phyloP scores from a whole-genome alignment of 2,797 vertebrate species.

The Psittacula derbiana region DNA sequence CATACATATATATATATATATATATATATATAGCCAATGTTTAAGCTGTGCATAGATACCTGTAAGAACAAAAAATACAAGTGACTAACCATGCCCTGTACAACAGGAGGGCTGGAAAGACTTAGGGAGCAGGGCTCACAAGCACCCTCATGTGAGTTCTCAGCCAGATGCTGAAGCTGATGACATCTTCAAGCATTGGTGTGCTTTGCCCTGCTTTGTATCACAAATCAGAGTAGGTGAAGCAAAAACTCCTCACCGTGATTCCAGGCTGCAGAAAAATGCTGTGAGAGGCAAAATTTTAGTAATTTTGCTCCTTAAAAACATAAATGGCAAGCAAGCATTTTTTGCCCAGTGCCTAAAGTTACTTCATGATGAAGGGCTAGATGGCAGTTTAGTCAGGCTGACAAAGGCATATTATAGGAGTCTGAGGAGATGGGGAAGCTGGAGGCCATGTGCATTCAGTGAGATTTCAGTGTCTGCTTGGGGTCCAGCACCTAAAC shows the following conservation, averaged over 20 bases:
- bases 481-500: neutral
- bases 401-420: accelerated
- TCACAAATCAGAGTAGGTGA: neutral
- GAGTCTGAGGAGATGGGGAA: neutral
- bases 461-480: neutral
- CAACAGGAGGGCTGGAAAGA: neutral
- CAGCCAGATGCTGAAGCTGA: neutral
- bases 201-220: neutral
- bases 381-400: neutral
- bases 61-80: neutral
- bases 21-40: neutral
- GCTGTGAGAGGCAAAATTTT: neutral
- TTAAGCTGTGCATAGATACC: neutral
- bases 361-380: neutral
- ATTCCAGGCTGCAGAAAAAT: neutral
- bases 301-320: neutral
- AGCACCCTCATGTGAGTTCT: neutral
- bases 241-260: neutral
- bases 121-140: neutral
- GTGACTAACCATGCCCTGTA: neutral
- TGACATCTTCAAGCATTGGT: neutral
- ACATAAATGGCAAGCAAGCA: neutral
- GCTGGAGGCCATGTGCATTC: neutral
- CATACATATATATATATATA: accelerated
- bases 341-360: neutral